Conservation (phyloP, 2,888 invertebrate genomes). For the Drosophila anomelani region DNA sequence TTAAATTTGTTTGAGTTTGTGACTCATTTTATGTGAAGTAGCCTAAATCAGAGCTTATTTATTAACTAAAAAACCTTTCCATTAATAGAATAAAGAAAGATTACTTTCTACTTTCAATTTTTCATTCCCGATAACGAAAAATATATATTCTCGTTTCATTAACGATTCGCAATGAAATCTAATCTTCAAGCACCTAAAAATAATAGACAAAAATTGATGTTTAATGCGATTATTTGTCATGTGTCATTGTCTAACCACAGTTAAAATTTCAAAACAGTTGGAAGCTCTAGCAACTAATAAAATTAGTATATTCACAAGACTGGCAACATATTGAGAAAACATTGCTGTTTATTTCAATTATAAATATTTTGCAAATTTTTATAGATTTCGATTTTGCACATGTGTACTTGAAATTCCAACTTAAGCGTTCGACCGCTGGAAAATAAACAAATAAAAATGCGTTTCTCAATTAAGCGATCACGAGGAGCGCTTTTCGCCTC, state of each 20-base stretch:
- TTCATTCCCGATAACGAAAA: not conserved
- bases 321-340: not conserved
- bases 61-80: not conserved
- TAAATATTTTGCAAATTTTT: not conserved
- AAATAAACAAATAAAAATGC: constrained; percentile 1
- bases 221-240: not conserved
- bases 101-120: not conserved
- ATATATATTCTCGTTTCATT: not conserved
- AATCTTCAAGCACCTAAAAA: not conserved
- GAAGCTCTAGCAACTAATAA: not conserved
- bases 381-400: constrained; percentile 3
- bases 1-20: not conserved
- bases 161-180: not conserved
- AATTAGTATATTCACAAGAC: not conserved
- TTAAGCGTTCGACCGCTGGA: constrained; percentile 9
- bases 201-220: not conserved
- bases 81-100: too few species aligned
- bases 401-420: constrained; percentile 6
- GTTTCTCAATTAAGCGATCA: constrained; percentile 6
- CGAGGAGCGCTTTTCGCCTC: not conserved
- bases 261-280: not conserved
- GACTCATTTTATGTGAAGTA: too few species aligned
- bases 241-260: not conserved
- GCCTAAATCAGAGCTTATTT: not conserved
- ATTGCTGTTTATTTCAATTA: not conserved